Percentiles rank a stretch among this genome's conserved stretches.
Evolutionary conservation across 2,888 invertebrate genomes (phyloP).

Genomic region (Microchrysa polita): DNA sequence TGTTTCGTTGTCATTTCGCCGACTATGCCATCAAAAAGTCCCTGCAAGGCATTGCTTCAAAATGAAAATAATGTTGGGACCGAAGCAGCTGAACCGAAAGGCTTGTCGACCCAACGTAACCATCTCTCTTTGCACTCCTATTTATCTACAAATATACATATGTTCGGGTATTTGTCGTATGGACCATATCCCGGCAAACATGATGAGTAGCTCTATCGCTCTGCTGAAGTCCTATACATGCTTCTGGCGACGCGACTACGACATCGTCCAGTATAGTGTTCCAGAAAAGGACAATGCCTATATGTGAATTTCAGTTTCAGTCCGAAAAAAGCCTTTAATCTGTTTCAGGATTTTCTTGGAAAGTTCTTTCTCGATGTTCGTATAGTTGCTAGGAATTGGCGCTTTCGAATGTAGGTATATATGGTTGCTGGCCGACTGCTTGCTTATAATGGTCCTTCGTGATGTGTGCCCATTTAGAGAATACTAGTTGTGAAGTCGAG

Average conservation of each 20-base stretch:
- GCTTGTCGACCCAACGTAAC: slow-evolving; percentile 15
- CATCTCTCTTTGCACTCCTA: too few relatives aligned
- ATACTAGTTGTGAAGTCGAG: slow-evolving; percentile 36
- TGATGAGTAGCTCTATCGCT: slow-evolving; percentile 36
- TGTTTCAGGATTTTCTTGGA: slow-evolving; percentile 35
- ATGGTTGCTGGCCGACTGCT: not conserved
- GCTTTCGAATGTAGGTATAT: too few relatives aligned
- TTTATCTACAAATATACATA: too few relatives aligned
- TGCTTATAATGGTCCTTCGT: slow-evolving; percentile 26
- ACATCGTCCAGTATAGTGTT: not conserved
- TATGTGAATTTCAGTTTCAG: slow-evolving; percentile 15
- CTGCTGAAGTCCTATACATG: not conserved
- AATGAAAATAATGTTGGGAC: slow-evolving; percentile 48
- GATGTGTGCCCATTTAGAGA: slow-evolving; percentile 31
- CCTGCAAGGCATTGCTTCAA: slow-evolving; percentile 43
- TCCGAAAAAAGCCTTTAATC: slow-evolving; percentile 41
- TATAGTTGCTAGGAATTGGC: too few relatives aligned
- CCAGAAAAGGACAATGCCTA: slow-evolving; percentile 35
- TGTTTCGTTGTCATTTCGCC: too few relatives aligned
- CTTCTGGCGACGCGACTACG: too few relatives aligned
- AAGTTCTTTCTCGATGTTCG: slow-evolving; percentile 19
- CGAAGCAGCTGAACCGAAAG: slow-evolving; percentile 40
- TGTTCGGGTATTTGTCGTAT: slow-evolving; percentile 12
- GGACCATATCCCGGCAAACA: slow-evolving; percentile 13
- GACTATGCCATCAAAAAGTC: slow-evolving; percentile 43